These are phyloP conservation scores for Ashinkailepas kermadecensis DNA, from an alignment of 2,888 invertebrate genomes.

Conservation along the genomic window DNA sequence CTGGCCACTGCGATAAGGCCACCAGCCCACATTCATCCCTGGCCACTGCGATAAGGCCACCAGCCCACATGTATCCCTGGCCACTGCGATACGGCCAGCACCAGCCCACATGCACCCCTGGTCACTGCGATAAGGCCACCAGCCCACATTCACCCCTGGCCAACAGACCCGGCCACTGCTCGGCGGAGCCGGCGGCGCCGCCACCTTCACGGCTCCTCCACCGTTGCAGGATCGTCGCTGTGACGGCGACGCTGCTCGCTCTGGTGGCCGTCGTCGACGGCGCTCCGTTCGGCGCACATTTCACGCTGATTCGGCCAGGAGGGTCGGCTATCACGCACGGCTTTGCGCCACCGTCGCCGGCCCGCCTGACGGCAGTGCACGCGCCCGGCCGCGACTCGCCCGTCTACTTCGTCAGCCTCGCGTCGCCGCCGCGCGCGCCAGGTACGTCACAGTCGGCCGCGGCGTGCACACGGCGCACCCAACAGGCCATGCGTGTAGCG, in stretches of 20 bases:
- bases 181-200: too few relatives aligned
- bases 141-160: too few relatives aligned
- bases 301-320: neutral
- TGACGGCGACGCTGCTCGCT: neutral
- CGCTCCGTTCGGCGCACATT: neutral
- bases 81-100: too few relatives aligned
- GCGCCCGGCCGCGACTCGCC: neutral
- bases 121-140: too few relatives aligned
- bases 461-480: neutral
- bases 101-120: too few relatives aligned
- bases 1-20: too few relatives aligned
- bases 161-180: too few relatives aligned
- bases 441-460: neutral
- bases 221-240: neutral
- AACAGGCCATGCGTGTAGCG: neutral
- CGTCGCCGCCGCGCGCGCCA: neutral
- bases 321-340: neutral
- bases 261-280: neutral
- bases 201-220: neutral
- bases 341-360: neutral
- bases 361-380: neutral
- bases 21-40: too few relatives aligned
- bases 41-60: too few relatives aligned
- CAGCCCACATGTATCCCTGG: too few relatives aligned
- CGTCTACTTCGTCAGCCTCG: neutral